These are phyloP conservation scores for Callospermophilus lateralis DNA, from an alignment of 2,113 vertebrate genomes.

Conservation along the genomic window DNA sequence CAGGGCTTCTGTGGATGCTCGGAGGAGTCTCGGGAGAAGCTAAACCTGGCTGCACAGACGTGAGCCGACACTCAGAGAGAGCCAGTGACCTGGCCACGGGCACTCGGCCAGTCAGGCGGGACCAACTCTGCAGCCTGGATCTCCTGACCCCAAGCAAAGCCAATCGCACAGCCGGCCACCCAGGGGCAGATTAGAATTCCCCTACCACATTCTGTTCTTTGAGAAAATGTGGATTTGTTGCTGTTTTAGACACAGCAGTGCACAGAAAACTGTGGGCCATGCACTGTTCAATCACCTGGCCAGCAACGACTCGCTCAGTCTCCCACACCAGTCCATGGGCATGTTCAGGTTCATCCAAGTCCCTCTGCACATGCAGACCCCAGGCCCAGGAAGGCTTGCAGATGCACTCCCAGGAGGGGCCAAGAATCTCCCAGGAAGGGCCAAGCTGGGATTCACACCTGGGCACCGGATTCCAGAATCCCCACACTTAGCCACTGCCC, in stretches of 20 bases:
- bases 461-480: neutral
- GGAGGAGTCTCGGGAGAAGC: no score
- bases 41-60: neutral
- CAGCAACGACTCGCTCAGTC: neutral
- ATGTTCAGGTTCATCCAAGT: neutral
- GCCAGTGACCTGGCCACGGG: neutral
- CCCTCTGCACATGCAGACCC: fast-evolving
- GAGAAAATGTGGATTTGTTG: neutral
- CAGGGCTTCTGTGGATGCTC: neutral
- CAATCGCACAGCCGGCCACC: neutral
- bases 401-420: no score
- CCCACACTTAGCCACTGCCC: neutral
- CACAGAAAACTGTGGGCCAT: fast-evolving
- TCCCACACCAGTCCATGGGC: no score
- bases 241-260: neutral
- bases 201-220: neutral
- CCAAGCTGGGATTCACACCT: neutral
- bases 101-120: fast-evolving
- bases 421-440: no score
- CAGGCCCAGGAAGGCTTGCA: neutral
- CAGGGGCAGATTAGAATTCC: neutral
- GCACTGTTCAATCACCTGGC: no score
- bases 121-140: no score
- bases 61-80: neutral
- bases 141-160: neutral